Conservation (phyloP, 2,797 vertebrate genomes). For the Cercopithecus neglectus region DNA sequence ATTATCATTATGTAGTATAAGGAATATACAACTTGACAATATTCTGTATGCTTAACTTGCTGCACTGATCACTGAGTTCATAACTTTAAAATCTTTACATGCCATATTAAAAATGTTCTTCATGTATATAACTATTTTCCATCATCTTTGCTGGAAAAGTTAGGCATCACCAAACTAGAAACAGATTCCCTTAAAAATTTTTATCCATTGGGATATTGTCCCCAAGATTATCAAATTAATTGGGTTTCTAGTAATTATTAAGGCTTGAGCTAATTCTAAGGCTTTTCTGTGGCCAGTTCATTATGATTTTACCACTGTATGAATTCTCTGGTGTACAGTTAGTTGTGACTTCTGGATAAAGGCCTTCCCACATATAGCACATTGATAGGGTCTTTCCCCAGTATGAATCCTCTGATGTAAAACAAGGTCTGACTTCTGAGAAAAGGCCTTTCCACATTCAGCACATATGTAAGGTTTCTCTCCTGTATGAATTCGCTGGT, state of each 20-base stretch:
- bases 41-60: conserved; percentile 37
- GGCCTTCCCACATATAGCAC: conserved; percentile 70
- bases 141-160: conserved; percentile 22
- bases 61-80: background rate
- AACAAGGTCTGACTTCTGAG: conserved; percentile 78
- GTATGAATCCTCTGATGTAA: conserved; percentile 77
- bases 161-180: background rate
- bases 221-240: background rate
- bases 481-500: conserved; percentile 78
- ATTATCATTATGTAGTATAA: background rate
- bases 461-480: conserved; percentile 74
- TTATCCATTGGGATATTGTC: background rate
- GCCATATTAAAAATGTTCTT: background rate
- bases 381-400: conserved; percentile 72
- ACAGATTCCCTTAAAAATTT: background rate
- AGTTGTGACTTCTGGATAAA: conserved; percentile 72
- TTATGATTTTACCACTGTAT: conserved; percentile 27
- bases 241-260: background rate
- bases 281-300: conserved; percentile 17
- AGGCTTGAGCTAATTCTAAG: conserved; percentile 52
- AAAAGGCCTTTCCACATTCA: conserved; percentile 80
- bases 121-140: background rate
- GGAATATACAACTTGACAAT: background rate
- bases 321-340: conserved; percentile 71
- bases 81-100: conserved; percentile 8